phyloP scores from a whole-genome alignment of 1,140 invertebrate genomes.

The Holotrichia oblita region DNA sequence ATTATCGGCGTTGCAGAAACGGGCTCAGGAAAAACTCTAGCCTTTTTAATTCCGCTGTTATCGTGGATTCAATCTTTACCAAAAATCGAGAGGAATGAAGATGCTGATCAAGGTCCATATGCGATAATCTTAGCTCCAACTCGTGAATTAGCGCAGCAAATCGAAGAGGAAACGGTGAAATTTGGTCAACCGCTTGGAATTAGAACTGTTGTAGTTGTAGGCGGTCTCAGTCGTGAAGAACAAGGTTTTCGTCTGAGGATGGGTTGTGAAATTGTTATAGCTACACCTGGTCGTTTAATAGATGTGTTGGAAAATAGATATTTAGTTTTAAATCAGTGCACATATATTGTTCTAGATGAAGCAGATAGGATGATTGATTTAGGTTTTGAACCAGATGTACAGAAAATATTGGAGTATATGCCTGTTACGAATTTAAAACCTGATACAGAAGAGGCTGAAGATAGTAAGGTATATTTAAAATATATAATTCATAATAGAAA shows the following conservation, averaged over 20 bases:
- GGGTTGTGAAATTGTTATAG: conserved; percentile 99
- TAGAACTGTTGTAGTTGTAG: conserved; percentile 97
- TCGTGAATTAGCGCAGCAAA: conserved; percentile 98
- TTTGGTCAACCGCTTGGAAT: conserved; percentile 96
- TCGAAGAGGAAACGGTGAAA: conserved; percentile 98
- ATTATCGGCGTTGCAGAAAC: conserved; percentile 99
- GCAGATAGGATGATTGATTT: conserved; percentile 99
- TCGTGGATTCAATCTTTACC: conserved; percentile 98
- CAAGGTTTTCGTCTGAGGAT: conserved; percentile 96
- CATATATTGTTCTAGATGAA: conserved; percentile 92
- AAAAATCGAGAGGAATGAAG: conserved; percentile 92
- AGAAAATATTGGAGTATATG: conserved; percentile 98
- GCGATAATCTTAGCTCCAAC: conserved; percentile 99
- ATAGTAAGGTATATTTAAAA: conserved; percentile 71
- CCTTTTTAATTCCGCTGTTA: conserved; percentile 96
- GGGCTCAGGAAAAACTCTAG: conserved; percentile 92
- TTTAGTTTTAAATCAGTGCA: conserved; percentile 95
- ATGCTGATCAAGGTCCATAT: conserved; percentile 97
- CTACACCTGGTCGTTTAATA: conserved; percentile 98
- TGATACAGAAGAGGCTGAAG: conserved; percentile 98
- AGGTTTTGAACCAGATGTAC: conserved; percentile 99
- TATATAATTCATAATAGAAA: not conserved
- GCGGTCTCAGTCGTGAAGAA: conserved; percentile 96
- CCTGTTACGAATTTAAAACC: conserved; percentile 99
- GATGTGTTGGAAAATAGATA: conserved; percentile 99